Percentiles rank a stretch among this genome's conserved stretches.
Conservation (phyloP, 2,888 invertebrate species). For the Brachyptera risi region DNA sequence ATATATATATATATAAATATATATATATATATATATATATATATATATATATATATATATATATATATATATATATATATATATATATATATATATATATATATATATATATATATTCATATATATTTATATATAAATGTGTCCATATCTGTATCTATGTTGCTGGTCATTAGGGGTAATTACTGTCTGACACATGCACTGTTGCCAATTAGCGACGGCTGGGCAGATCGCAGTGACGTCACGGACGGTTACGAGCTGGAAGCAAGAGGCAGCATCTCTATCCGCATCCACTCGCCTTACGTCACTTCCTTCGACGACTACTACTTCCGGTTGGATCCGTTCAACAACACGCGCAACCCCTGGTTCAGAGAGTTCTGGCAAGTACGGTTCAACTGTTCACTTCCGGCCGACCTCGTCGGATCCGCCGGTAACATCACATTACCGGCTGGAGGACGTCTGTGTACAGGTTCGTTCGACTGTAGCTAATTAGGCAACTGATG, state of each 20-base stretch:
- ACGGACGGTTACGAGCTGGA: conserved; percentile 60
- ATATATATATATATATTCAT: no score
- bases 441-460: conserved; percentile 29
- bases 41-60: no score
- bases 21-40: no score
- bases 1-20: no score
- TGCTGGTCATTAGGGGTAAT: no score
- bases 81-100: no score
- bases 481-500: no score
- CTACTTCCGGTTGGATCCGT: conserved; percentile 61
- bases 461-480: conserved; percentile 40
- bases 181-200: no score
- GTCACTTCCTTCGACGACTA: conserved; percentile 60
- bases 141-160: no score
- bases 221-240: conserved; percentile 72
- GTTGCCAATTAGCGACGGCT: conserved; percentile 64
- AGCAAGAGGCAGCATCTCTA: conserved; percentile 67
- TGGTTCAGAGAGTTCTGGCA: conserved; percentile 78
- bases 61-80: no score
- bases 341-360: conserved; percentile 30
- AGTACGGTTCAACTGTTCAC: conserved; percentile 59
- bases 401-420: conserved; percentile 38
- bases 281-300: conserved; percentile 70
- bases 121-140: no score
- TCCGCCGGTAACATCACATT: conserved; percentile 19